Evolutionary conservation across 2,113 vertebrate species (phyloP).

Genomic region (Muntiacus muntjak): DNA sequence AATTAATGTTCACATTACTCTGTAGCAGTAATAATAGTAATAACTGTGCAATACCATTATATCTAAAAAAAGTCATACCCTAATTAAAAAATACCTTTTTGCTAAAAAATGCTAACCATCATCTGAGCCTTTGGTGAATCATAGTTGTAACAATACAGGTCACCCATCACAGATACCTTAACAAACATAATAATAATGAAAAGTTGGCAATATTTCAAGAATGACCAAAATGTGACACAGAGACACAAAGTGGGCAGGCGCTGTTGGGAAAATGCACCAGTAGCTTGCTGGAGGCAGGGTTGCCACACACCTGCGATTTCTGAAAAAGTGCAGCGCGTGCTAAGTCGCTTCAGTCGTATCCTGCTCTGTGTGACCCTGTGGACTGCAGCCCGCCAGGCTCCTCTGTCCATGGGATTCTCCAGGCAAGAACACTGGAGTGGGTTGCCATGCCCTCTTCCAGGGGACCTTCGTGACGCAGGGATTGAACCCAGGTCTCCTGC

Average conservation of each 20-base stretch:
- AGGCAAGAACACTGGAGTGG: not conserved
- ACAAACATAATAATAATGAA: not conserved
- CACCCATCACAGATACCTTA: not conserved
- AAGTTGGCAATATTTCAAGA: not conserved
- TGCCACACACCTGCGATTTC: not conserved
- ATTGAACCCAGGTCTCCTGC: not conserved
- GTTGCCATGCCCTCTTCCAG: not conserved
- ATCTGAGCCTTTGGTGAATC: not conserved
- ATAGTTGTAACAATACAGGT: not conserved
- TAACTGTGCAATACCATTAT: not conserved
- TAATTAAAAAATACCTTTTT: not conserved
- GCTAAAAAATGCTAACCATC: not conserved
- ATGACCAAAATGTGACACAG: not conserved
- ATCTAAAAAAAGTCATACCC: not conserved
- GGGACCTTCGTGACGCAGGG: not conserved
- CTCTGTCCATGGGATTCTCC: not conserved
- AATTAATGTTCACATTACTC: not conserved
- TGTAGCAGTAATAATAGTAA: not conserved
- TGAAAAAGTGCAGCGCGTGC: not conserved
- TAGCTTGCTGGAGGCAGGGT: not conserved
- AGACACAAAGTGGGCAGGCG: not conserved
- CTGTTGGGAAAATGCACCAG: not conserved
- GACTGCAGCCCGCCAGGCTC: not conserved
- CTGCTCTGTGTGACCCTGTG: accelerated
- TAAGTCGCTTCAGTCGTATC: not conserved